These are phyloP conservation scores for Aplocera efformata DNA, from an alignment of 2,888 invertebrate genomes.

Conservation along the genomic window DNA sequence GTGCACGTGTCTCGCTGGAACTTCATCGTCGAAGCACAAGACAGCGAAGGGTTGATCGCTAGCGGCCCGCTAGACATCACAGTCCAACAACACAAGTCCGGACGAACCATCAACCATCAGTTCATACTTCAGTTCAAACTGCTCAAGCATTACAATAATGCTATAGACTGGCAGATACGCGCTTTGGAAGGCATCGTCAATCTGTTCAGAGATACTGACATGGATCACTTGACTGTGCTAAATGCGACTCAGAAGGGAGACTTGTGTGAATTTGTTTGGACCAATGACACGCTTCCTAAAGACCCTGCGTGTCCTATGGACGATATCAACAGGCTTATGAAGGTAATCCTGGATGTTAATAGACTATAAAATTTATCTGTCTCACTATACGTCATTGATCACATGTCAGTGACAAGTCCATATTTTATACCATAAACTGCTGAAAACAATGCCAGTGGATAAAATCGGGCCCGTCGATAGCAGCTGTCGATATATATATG, in stretches of 20 bases:
- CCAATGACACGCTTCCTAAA: slow-evolving; percentile 91
- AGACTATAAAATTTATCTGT: too few species aligned
- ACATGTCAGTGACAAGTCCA: too few species aligned
- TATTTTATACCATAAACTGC: too few species aligned
- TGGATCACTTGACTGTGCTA: slow-evolving; percentile 85
- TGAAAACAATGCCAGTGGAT: too few species aligned
- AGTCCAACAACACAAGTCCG: slow-evolving; percentile 90
- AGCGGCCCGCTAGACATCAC: slow-evolving; percentile 87
- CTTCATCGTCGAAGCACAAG: slow-evolving; percentile 89
- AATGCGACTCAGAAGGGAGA: slow-evolving; percentile 81
- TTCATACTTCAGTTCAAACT: slow-evolving; percentile 84
- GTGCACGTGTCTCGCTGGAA: slow-evolving; percentile 90
- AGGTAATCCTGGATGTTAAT: slow-evolving; percentile 64
- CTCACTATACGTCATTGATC: too few species aligned
- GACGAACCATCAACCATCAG: slow-evolving; percentile 90
- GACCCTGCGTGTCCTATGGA: slow-evolving; percentile 87
- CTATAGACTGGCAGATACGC: slow-evolving; percentile 89
- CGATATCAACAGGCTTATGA: slow-evolving; percentile 85
- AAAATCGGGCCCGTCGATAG: too few species aligned
- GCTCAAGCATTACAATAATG: slow-evolving; percentile 75
- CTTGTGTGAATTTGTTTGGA: slow-evolving; percentile 87
- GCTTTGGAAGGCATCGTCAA: slow-evolving; percentile 80
- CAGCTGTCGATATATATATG: too few species aligned
- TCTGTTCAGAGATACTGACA: slow-evolving; percentile 81
- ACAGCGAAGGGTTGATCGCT: slow-evolving; percentile 86